phyloP scores from a whole-genome alignment of 2,888 invertebrate genomes.

The Pseudoips prasinana region DNA sequence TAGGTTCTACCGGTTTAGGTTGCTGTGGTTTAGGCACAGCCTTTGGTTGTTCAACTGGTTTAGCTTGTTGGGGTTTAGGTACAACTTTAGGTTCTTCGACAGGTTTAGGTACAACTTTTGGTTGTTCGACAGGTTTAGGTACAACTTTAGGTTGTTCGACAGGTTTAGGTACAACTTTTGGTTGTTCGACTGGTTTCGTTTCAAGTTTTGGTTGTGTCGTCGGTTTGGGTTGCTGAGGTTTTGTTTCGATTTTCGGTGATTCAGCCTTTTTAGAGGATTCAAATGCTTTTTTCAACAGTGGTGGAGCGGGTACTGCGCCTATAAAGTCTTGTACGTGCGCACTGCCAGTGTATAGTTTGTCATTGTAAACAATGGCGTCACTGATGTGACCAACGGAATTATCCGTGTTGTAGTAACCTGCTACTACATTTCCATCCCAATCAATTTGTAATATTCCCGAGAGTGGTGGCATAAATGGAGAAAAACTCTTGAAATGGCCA shows the following conservation, averaged over 20 bases:
- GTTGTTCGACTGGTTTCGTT: too few relatives aligned
- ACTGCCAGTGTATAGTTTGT: conserved; percentile 85
- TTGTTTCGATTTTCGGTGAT: conserved; percentile 36
- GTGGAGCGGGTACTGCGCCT: conserved; percentile 83
- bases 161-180: conserved; percentile 11
- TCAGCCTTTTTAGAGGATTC: conserved; percentile 12
- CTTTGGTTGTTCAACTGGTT: conserved; percentile 1
- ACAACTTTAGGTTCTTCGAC: too few relatives aligned
- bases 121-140: conserved; percentile 5
- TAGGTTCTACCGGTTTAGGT: conserved; percentile 14
- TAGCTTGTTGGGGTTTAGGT: too few relatives aligned
- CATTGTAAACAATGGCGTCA: conserved; percentile 85
- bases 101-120: too few relatives aligned
- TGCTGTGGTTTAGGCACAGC: conserved; percentile 1
- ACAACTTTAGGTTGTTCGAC: conserved; percentile 8
- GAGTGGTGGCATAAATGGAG: conserved; percentile 59
- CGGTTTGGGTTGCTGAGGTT: conserved; percentile 6
- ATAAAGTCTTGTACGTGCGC: conserved; percentile 84
- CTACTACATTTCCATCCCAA: conserved; percentile 87
- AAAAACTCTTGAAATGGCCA: conserved; percentile 83
- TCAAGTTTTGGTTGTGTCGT: too few relatives aligned
- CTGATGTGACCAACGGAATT: conserved; percentile 78
- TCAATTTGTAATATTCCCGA: conserved; percentile 85
- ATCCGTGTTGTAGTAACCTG: conserved; percentile 85
- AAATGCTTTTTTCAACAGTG: conserved; percentile 69